phyloP scores from a whole-genome alignment of 2,113 vertebrate species.

The Falco punctatus region DNA sequence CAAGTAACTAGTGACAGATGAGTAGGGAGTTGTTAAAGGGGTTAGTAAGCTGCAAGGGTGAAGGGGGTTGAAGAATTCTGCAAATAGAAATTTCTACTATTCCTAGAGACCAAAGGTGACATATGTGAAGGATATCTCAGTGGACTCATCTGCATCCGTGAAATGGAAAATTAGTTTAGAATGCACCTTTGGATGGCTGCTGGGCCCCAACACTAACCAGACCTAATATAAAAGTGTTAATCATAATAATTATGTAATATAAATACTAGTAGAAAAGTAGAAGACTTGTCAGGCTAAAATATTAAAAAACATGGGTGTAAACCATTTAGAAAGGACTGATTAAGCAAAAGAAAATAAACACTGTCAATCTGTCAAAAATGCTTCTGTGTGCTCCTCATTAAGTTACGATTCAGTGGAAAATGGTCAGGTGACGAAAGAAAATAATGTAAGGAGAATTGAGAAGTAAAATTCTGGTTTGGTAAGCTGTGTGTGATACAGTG shows the following conservation, averaged over 20 bases:
- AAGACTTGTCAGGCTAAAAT: background rate
- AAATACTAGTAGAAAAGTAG: background rate
- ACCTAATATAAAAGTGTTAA: background rate
- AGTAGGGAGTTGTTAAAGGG: background rate
- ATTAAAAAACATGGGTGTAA: background rate
- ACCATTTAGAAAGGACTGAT: background rate
- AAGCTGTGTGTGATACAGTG: background rate
- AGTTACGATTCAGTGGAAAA: background rate
- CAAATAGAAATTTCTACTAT: background rate
- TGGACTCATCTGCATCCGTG: background rate
- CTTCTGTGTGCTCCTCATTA: background rate
- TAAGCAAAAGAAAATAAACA: background rate
- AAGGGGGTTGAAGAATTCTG: background rate
- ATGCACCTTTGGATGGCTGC: background rate
- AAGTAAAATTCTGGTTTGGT: background rate
- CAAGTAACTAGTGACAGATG: background rate
- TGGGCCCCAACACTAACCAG: background rate
- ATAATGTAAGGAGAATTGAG: background rate
- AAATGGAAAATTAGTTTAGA: background rate
- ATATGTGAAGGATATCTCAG: background rate
- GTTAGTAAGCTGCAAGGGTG: background rate
- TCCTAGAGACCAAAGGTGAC: background rate
- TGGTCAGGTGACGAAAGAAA: background rate
- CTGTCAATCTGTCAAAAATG: background rate
- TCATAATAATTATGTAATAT: background rate